Conservation (phyloP, 2,113 vertebrate species). For the Rutilus rutilus region DNA sequence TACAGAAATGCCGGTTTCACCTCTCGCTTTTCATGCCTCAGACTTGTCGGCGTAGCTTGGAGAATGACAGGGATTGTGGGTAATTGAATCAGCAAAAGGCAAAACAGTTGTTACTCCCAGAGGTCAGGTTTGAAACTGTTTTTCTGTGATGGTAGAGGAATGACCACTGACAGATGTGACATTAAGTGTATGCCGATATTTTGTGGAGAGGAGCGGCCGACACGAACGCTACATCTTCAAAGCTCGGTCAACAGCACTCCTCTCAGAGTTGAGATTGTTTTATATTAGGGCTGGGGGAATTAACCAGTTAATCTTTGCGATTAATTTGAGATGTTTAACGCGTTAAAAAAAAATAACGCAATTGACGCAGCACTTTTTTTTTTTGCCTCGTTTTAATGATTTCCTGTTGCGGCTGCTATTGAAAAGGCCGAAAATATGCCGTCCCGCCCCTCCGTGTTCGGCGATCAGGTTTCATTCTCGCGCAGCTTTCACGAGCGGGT, state of each 20-base stretch:
- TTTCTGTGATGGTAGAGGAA: slow-evolving; percentile 48
- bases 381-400: too few species aligned
- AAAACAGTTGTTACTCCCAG: slow-evolving; percentile 33
- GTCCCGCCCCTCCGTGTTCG: too few species aligned
- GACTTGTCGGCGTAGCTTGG: slow-evolving; percentile 3
- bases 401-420: too few species aligned
- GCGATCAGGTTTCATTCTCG: too few species aligned
- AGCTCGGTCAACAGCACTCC: slow-evolving; percentile 4
- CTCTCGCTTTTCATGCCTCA: slow-evolving; percentile 6
- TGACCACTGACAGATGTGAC: slow-evolving; percentile 44
- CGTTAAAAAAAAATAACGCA: too few species aligned
- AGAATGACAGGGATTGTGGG: slow-evolving; percentile 28
- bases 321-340: too few species aligned
- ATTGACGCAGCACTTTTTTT: too few species aligned
- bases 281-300: too few species aligned
- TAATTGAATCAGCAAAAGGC: slow-evolving; percentile 45
- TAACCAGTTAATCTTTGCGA: too few species aligned
- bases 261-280: not conserved
- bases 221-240: slow-evolving; percentile 26
- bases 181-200: slow-evolving; percentile 55
- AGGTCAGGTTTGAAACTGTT: slow-evolving; percentile 41
- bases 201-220: slow-evolving; percentile 37
- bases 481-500: too few species aligned
- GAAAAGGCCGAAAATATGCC: too few species aligned
- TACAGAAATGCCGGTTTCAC: not conserved